Evolutionary conservation across 1,140 invertebrate species (phyloP).

Genomic region (Lasioglossum albipes): DNA sequence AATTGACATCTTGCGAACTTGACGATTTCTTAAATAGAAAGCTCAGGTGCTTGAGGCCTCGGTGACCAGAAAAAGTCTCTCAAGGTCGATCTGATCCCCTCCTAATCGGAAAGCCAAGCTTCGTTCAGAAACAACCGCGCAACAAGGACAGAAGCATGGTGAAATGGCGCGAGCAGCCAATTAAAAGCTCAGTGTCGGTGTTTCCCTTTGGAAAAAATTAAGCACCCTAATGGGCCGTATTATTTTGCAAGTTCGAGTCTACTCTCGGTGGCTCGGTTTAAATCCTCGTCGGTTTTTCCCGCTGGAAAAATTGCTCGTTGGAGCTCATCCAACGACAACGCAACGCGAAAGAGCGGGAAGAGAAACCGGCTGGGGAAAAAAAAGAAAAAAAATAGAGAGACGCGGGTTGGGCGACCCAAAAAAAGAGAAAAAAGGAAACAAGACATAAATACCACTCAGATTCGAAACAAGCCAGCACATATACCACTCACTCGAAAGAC

Average conservation of each 20-base stretch:
- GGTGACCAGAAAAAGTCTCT: neutral
- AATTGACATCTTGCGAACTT: too few relatives aligned
- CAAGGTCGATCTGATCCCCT: too few relatives aligned
- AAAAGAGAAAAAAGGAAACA: neutral
- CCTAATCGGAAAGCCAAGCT: neutral
- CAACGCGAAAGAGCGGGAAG: neutral
- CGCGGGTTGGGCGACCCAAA: neutral
- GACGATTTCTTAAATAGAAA: too few relatives aligned
- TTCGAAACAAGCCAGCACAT: conserved; percentile 38
- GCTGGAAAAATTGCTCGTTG: conserved; percentile 24
- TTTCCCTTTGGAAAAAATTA: neutral
- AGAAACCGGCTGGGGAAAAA: neutral
- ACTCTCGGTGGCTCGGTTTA: neutral
- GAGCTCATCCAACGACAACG: conserved; percentile 7
- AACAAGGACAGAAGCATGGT: neutral
- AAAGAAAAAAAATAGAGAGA: neutral
- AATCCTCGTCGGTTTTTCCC: neutral
- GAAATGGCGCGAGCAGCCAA: too few relatives aligned
- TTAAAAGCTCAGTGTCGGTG: neutral
- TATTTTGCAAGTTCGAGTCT: neutral
- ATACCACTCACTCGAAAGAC: conserved; percentile 39
- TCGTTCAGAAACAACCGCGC: neutral
- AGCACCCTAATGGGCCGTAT: neutral
- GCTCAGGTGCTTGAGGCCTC: too few relatives aligned
- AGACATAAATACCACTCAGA: conserved; percentile 46